Evolutionary conservation across 1,140 invertebrate genomes (phyloP), one percentile per base, ranked within the genome.

Genomic region (Cydia pomonella): DNA sequence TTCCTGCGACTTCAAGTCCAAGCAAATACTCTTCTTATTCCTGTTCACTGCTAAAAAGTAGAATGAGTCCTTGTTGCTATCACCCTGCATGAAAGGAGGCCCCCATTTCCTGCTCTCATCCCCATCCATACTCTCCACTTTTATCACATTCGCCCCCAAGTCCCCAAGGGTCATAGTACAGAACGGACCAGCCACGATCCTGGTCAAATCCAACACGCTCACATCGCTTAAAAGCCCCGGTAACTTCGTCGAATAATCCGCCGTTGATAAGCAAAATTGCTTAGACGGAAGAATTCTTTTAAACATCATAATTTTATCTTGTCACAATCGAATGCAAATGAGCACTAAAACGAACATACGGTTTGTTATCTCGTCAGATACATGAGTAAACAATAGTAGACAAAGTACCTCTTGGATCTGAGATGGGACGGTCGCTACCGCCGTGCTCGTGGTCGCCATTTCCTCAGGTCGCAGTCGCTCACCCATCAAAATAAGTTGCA

Each of bases 141-240:
- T 99, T 38, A 99, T 96, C 2, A 99, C 94, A 88, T 99, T 98
- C 2, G 98, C 98, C 5, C 98, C 99, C 44, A 99, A 93, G 92
- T 99, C 98, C 2, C 97, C 97, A 6, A 99, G 92, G 23, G 98
- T 95, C 98, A 99, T 98, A 0, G 98, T 97, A 85, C 98, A 99
- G 90, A 96, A 97, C 1, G 97, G 97, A 1, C 97, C 97, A 18
- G 94, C 97, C 82, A 95, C 94, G 47, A 99, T 96, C 81, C 98
- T 92, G 2, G 97, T 97, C 66, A 98, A 87, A 93, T 99, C 98
- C 76, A 98, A 87, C 18, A 98, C 94, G 81, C 95, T 94, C 62
- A 98, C 93, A 74, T 96, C 96, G 75, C 88, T 82, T 0, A 93
- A 76, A 53, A 90, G 79, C 16, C 87, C 89, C 13, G 73, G 44